phyloP scores from a whole-genome alignment of 2,888 invertebrate genomes.

The Euplexia lucipara region DNA sequence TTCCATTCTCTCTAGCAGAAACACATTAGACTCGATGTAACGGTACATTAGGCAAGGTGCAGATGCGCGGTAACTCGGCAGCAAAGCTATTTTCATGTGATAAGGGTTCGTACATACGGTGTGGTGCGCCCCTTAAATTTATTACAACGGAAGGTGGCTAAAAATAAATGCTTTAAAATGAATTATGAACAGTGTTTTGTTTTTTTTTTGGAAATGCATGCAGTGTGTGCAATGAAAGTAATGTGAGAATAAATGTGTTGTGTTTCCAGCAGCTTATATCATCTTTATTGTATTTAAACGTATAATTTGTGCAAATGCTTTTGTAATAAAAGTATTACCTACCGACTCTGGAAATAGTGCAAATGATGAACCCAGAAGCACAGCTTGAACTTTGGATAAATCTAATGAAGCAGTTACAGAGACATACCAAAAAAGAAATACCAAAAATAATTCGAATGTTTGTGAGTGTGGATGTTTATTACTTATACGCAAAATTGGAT shows the following conservation, averaged over 20 bases:
- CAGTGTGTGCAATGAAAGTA: constrained; percentile 13
- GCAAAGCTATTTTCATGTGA: constrained; percentile 68
- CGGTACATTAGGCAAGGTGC: constrained; percentile 74
- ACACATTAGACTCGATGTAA: constrained; percentile 68
- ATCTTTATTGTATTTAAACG: background rate
- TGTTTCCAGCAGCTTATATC: background rate
- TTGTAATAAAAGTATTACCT: too few species aligned
- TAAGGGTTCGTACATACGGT: constrained; percentile 69
- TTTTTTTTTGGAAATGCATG: constrained; percentile 27
- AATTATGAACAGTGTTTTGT: constrained; percentile 55
- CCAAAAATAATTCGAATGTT: too few species aligned
- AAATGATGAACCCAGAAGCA: too few species aligned
- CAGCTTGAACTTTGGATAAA: too few species aligned
- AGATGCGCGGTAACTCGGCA: constrained; percentile 68
- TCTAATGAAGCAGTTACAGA: too few species aligned
- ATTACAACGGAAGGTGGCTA: constrained; percentile 59
- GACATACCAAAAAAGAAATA: too few species aligned
- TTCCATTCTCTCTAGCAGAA: constrained; percentile 61
- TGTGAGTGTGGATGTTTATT: too few species aligned
- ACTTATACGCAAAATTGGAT: too few species aligned
- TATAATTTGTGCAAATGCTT: too few species aligned
- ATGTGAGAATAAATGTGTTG: constrained; percentile 9
- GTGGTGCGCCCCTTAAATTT: constrained; percentile 66
- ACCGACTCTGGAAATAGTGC: too few species aligned
- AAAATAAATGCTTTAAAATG: constrained; percentile 57